phyloP scores from a whole-genome alignment of 2,113 vertebrate species.

The Accipiter virgatus region DNA sequence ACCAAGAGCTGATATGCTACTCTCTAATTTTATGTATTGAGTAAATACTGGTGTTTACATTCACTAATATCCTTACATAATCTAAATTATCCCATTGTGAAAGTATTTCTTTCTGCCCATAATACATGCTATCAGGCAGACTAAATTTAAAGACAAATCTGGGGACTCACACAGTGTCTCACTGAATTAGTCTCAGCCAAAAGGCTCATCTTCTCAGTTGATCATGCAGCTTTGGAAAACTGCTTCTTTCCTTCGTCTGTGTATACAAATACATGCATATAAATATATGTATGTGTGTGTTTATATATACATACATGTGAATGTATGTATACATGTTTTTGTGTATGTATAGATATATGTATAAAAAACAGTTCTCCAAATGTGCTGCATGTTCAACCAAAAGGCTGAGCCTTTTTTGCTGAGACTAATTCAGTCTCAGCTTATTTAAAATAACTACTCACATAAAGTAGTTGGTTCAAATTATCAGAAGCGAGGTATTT shows the following conservation, averaged over 20 bases:
- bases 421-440: neutral
- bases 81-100: neutral
- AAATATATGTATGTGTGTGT: neutral
- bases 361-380: neutral
- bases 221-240: neutral
- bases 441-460: neutral
- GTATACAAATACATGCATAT: neutral
- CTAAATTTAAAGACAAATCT: neutral
- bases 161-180: neutral
- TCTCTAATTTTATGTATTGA: neutral
- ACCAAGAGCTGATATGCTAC: neutral
- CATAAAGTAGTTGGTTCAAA: neutral
- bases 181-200: neutral
- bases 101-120: neutral
- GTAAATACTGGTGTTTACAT: neutral
- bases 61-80: neutral
- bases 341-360: rapidly evolving
- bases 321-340: neutral
- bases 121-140: neutral
- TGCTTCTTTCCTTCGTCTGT: neutral
- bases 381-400: neutral
- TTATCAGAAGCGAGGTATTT: neutral
- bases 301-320: no score
- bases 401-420: neutral
- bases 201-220: neutral